phyloP scores from a whole-genome alignment of 2,888 invertebrate genomes.

The Machimus atricapillus region DNA sequence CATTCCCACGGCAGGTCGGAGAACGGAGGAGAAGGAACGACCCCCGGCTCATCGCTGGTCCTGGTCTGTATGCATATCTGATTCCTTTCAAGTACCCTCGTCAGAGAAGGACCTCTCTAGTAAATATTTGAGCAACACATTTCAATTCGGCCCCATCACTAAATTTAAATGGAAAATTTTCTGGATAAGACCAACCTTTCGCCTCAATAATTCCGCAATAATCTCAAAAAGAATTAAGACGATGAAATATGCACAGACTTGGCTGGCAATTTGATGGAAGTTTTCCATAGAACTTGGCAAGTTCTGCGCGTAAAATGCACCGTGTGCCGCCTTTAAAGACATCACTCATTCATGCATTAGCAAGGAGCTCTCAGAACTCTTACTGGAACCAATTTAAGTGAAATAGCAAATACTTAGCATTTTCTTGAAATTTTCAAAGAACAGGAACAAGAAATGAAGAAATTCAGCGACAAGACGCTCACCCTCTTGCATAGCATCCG shows the following conservation, averaged over 20 bases:
- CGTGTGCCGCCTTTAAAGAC: slow-evolving; percentile 4
- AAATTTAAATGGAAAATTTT: background rate
- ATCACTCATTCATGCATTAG: slow-evolving; percentile 30
- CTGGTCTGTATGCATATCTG: background rate
- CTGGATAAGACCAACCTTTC: background rate
- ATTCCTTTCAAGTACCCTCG: background rate
- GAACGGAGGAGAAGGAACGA: background rate
- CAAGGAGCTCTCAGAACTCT: slow-evolving; percentile 16
- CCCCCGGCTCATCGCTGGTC: background rate
- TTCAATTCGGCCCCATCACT: background rate
- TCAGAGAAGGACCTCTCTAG: background rate
- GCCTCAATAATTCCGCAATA: slow-evolving; percentile 7
- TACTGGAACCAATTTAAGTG: slow-evolving; percentile 27
- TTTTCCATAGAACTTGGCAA: background rate
- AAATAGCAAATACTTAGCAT: slow-evolving; percentile 25
- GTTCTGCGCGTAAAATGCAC: background rate
- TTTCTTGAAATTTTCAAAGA: slow-evolving; percentile 23
- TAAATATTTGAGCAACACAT: background rate
- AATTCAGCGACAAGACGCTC: background rate
- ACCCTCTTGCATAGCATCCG: background rate
- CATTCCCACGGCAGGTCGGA: background rate
- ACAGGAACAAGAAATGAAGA: slow-evolving; percentile 24
- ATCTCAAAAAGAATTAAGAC: background rate
- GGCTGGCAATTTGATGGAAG: slow-evolving; percentile 3
- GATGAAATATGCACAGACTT: background rate